Conservation (phyloP, 2,797 vertebrate genomes). For the Micrastur ruficollis region DNA sequence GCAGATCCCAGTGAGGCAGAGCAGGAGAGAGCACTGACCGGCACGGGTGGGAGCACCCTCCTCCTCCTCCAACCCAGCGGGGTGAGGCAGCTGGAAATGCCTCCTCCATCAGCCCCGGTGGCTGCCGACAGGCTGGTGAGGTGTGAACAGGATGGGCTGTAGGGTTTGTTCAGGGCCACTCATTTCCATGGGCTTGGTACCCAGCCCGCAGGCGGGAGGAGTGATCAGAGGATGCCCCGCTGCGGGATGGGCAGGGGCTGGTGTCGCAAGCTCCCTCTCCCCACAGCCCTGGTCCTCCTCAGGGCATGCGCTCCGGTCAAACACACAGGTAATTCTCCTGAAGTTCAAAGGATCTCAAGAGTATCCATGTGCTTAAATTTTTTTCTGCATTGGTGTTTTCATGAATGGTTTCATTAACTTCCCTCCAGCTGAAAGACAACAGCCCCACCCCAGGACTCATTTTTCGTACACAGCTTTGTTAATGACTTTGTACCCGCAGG, state of each 20-base stretch:
- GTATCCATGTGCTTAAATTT: rapidly evolving
- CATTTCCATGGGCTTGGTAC: rapidly evolving
- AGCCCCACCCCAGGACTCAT: background rate
- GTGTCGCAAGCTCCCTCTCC: background rate
- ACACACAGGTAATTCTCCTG: background rate
- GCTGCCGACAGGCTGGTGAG: no score
- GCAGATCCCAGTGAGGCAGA: background rate
- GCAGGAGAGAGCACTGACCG: rapidly evolving
- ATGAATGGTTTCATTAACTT: background rate
- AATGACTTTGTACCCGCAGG: background rate
- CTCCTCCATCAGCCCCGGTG: background rate
- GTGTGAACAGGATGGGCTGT: rapidly evolving
- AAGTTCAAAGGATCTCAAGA: background rate
- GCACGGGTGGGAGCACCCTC: background rate
- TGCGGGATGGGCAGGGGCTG: background rate
- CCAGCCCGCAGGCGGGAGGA: background rate
- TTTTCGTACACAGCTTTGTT: background rate
- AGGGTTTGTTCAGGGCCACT: background rate
- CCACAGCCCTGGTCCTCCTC: background rate
- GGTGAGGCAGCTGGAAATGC: background rate
- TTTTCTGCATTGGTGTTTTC: background rate
- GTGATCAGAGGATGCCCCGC: background rate
- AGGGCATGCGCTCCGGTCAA: background rate
- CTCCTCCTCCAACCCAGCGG: background rate
- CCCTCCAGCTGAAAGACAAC: background rate